A percentile compares a stretch with the other conserved stretches of the same genome.
Conservation (phyloP, 2,113 vertebrate species). For the Garra rufa region DNA sequence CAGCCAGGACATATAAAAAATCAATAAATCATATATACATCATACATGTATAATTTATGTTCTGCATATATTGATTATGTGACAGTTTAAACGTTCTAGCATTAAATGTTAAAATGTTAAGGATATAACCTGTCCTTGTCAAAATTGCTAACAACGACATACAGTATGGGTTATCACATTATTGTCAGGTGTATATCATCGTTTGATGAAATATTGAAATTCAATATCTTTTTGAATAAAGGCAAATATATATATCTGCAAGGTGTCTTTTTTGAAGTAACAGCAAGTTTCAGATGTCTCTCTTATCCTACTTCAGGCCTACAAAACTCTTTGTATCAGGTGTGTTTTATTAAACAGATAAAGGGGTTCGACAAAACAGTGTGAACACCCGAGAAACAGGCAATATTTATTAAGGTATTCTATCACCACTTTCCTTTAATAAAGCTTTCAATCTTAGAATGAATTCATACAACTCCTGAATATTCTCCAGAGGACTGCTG, state of each 20-base stretch:
- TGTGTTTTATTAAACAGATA: background rate
- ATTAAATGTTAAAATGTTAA: background rate
- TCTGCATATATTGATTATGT: background rate
- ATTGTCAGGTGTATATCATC: background rate
- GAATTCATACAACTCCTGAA: too few relatives aligned
- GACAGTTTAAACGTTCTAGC: background rate
- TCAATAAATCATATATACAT: constrained; percentile 14
- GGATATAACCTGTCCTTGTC: background rate
- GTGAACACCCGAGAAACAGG: background rate
- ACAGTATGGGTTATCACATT: background rate
- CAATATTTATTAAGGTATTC: too few relatives aligned
- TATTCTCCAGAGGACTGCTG: too few relatives aligned
- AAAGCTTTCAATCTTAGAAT: too few relatives aligned
- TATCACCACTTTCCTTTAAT: too few relatives aligned
- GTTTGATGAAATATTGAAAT: background rate
- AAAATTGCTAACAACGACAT: background rate
- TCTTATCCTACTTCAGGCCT: background rate
- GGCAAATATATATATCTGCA: background rate
- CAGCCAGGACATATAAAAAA: constrained; percentile 8
- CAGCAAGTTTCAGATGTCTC: background rate
- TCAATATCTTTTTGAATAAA: background rate
- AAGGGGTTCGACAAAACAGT: background rate
- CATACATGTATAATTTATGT: constrained; percentile 17
- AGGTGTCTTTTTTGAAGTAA: background rate
- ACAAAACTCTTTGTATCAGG: background rate